Conservation (phyloP, 2,888 invertebrate genomes). For the Catocala fraxini region DNA sequence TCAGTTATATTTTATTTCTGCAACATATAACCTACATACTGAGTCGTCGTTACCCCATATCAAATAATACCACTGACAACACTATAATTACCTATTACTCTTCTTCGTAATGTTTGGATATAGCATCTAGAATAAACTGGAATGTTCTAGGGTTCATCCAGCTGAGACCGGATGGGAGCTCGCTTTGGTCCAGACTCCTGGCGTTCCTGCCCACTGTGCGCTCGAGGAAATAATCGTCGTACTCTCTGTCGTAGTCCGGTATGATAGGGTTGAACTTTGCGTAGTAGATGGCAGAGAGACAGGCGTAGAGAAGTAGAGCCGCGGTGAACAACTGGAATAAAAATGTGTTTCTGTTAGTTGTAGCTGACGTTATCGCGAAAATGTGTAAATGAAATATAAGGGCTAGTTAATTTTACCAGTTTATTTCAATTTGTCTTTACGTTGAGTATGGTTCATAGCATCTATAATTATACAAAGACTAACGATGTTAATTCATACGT, state of each 20-base stretch:
- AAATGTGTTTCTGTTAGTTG: conserved; percentile 32
- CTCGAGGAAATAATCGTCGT: conserved; percentile 91
- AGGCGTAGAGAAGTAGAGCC: conserved; percentile 93
- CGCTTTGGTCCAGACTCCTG: conserved; percentile 72
- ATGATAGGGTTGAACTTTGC: conserved; percentile 95
- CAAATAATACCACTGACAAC: conserved; percentile 17
- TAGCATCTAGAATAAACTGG: conserved; percentile 90
- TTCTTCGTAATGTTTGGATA: conserved; percentile 74
- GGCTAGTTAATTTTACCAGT: no score
- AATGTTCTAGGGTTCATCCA: conserved; percentile 89
- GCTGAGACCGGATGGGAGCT: conserved; percentile 77
- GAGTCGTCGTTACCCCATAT: conserved; percentile 44
- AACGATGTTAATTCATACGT: no score
- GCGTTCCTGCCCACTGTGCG: conserved; percentile 88
- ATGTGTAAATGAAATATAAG: no score
- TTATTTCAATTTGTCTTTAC: no score
- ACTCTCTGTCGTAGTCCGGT: conserved; percentile 92
- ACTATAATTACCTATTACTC: conserved; percentile 51
- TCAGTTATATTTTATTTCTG: no score
- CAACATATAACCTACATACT: neutral
- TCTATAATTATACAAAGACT: no score
- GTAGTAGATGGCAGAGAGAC: conserved; percentile 95
- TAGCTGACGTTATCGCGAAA: no score
- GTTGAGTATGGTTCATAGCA: no score
- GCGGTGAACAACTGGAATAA: conserved; percentile 93